These are phyloP conservation scores for Brachionus calyciflorus DNA, from an alignment of 1,140 invertebrate genomes.

Conservation along the genomic window DNA sequence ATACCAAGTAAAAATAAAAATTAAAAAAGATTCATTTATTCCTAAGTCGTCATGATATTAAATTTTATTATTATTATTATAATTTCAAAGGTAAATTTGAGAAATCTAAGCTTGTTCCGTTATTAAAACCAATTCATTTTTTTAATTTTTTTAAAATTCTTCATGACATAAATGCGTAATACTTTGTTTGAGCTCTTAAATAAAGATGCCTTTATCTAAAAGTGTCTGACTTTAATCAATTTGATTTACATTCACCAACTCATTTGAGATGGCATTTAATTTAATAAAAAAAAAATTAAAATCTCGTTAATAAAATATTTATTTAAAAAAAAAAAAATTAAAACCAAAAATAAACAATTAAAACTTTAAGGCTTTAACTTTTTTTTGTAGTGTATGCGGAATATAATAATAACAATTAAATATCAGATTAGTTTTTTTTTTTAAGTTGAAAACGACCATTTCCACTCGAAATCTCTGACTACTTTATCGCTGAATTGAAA, in stretches of 20 bases:
- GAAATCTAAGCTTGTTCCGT: too few species aligned
- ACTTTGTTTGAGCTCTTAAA: too few species aligned
- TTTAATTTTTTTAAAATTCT: too few species aligned
- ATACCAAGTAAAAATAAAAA: too few species aligned
- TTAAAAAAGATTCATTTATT: too few species aligned
- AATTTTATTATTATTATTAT: too few species aligned
- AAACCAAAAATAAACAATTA: constrained; percentile 41
- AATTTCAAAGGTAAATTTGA: too few species aligned
- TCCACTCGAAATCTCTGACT: constrained; percentile 22
- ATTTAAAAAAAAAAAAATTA: constrained; percentile 18
- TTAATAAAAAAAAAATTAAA: background rate
- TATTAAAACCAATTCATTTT: too few species aligned
- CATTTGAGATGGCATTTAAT: background rate
- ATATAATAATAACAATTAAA: constrained; percentile 18
- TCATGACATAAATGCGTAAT: too few species aligned
- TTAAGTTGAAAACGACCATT: constrained; percentile 40
- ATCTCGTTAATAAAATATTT: constrained; percentile 26
- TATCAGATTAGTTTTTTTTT: background rate
- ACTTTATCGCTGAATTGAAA: constrained; percentile 47
- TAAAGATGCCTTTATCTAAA: background rate
- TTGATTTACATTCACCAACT: too few species aligned
- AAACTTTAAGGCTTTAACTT: constrained; percentile 15
- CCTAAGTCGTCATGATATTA: too few species aligned
- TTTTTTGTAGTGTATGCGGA: background rate
- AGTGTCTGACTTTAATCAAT: too few species aligned